Evolutionary conservation across 2,113 vertebrate species (phyloP), one percentile per base, ranked within the genome.

Genomic region (Apaloderma vittatum): DNA sequence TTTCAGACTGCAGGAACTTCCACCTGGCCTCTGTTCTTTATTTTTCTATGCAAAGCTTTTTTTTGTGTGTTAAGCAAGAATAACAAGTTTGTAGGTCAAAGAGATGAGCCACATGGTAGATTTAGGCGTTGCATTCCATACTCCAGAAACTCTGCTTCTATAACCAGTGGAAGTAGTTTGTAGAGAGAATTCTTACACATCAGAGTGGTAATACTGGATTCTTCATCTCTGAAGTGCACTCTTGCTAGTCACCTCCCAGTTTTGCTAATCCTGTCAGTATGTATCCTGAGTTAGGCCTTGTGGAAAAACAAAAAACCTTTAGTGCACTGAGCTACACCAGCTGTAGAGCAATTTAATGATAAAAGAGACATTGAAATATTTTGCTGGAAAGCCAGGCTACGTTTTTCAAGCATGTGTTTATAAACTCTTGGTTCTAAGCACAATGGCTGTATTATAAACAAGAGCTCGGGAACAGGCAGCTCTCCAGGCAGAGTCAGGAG

Each of bases 371-470:
- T 95, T 96, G 94, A 87, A 95, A 83, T 91, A 91, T 62, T 76
- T 96, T 97, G 72, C 84, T 95, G 95, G 92, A 87, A 88, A 95
- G 78, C 46, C 88, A 90, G 86, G 71, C 52, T 93, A 70, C 78
- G 88, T 92, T 95, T 94, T 88, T 92, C 79, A 88, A 84, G 37
- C 67, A 81, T 88, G 65, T 96, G 93, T 96, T 97, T 97, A 96
- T 97, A 97, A 97, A 94, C 81, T 81, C 65, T 84, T 88, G 65
- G 7, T 95, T 88, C 77, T 70, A 93, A 95, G 86, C 70, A 95
- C 96, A 97, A 97, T 96, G 95, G 90, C 74, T 79, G 51, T 80
- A 93, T 97, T 97, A 95, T 96, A 70, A 95, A 71, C 0, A 32
- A 77, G 80, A 86, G 78, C 93, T 90, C 10, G 8, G 78, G 55